Evolutionary conservation across 2,888 invertebrate species (phyloP).

Genomic region (Euproctis similis): DNA sequence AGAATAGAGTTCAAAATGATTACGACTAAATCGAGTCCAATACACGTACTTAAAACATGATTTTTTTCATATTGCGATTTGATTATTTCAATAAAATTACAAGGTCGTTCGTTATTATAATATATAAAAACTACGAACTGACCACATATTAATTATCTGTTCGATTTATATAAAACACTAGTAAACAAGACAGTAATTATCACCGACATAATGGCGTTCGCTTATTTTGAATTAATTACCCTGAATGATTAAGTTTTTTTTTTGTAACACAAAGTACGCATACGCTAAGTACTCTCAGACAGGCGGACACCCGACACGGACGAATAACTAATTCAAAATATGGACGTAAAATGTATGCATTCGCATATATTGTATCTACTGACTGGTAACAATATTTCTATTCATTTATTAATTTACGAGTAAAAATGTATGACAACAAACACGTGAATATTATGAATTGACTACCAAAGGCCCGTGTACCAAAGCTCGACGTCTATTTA

Average conservation of each 20-base stretch:
- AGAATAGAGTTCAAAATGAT: too few relatives aligned
- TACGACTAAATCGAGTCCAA: too few relatives aligned
- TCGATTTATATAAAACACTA: too few relatives aligned
- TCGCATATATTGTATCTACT: constrained; percentile 34
- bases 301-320: constrained; percentile 8
- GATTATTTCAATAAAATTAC: neutral
- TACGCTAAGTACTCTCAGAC: constrained; percentile 8
- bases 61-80: too few relatives aligned
- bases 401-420: constrained; percentile 36
- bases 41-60: too few relatives aligned
- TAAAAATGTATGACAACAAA: constrained; percentile 37
- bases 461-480: constrained; percentile 38
- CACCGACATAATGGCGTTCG: constrained; percentile 17
- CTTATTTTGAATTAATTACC: constrained; percentile 39
- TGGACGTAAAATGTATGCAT: constrained; percentile 21
- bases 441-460: constrained; percentile 49
- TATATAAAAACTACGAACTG: too few relatives aligned
- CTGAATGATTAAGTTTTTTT: constrained; percentile 14
- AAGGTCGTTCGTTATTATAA: neutral
- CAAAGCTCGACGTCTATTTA: constrained; percentile 28
- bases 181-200: constrained; percentile 9
- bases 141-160: too few relatives aligned
- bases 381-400: constrained; percentile 64
- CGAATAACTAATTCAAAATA: constrained; percentile 38
- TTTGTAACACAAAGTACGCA: constrained; percentile 4